A percentile compares a stretch with the other conserved stretches of the same genome.
phyloP scores from a whole-genome alignment of 2,113 vertebrate genomes.

The Spheniscus mendiculus region DNA sequence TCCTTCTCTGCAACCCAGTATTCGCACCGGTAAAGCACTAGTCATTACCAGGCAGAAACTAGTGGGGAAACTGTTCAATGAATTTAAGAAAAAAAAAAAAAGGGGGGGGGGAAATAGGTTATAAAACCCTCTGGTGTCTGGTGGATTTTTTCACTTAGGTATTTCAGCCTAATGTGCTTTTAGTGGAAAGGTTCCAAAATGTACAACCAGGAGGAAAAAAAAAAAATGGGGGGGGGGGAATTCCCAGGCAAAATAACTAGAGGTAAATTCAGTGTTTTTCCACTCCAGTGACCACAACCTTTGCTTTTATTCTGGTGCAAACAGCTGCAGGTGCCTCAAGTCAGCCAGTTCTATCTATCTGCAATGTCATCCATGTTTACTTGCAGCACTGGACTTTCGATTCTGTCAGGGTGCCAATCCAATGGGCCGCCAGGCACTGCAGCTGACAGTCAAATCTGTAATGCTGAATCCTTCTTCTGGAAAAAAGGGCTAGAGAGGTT shows the following conservation, averaged over 20 bases:
- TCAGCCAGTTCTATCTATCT: conserved; percentile 74
- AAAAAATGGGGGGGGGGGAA: fast-evolving
- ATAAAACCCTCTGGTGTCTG: neutral
- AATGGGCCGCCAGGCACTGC: conserved; percentile 81
- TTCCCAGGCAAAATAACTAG: conserved; percentile 76
- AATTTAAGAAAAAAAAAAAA: neutral
- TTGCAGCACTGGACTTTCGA: conserved; percentile 82
- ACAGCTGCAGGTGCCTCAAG: conserved; percentile 86
- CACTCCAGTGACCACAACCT: conserved; percentile 77
- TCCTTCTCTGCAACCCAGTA: neutral
- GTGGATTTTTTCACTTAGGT: conserved; percentile 38
- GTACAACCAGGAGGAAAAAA: conserved; percentile 38
- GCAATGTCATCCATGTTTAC: conserved; percentile 84
- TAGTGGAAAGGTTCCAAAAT: conserved; percentile 77
- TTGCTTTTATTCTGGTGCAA: conserved; percentile 78
- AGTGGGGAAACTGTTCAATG: neutral
- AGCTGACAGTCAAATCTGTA: conserved; percentile 84
- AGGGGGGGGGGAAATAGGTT: neutral
- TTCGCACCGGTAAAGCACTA: fast-evolving
- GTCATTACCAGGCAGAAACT: neutral
- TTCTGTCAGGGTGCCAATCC: conserved; percentile 82
- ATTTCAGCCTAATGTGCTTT: conserved; percentile 52
- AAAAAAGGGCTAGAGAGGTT: conserved; percentile 86
- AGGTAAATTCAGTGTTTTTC: conserved; percentile 88
- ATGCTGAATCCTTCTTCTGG: conserved; percentile 83